Base-by-base conservation (phyloP, 2,888 invertebrate species). In the Barypeithes pellucidus region DNA sequence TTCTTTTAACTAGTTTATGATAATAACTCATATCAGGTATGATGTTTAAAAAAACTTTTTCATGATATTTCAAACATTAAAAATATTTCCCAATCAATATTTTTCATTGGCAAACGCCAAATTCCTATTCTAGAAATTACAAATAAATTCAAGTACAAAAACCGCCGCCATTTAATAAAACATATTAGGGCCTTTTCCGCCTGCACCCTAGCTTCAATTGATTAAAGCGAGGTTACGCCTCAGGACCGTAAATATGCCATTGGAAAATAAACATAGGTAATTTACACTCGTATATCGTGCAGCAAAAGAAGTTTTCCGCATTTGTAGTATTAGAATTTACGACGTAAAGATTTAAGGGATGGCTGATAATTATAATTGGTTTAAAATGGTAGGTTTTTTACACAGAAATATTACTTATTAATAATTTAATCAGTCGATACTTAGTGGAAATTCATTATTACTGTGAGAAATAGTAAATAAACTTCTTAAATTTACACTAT, bases 211-310 rank as follows among this genome's bases (percentile, higher is more conserved):
- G 61, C 33, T 66, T 52, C 43, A 73, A 73, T 68, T 73, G 73
- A 73, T 73, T 73, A 73, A 63, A 65, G 67, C 54, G 63, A 68
- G 68, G 73, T 69, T 69, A 73, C 67, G 74, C 70, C 71, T 71
- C 60, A 43, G 36, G 41, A 60, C 66, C 62, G 70, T 67, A 70
- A 74, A 74, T 74, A 74, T 71, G 74, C 67, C 74, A 71, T 71
- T 67, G 71, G 70, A 70, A 62, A 74, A 67, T 74, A 74, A 73
- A 73, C 68, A 73, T 69, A 36, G 59, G 66, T 73, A 73, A 73
- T 73, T 73, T 69, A 73, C 73, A 63, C 65, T 65, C 43, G 45
- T 24, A 20, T 66, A 72, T 66, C 72, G 69, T 67, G 69, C 52
- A 18, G 16, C 54, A n/a, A 60, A 63, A 69, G 68, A 65, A 52